Evolutionary conservation across 2,797 vertebrate species (phyloP).

Genomic region (Microhierax caerulescens): DNA sequence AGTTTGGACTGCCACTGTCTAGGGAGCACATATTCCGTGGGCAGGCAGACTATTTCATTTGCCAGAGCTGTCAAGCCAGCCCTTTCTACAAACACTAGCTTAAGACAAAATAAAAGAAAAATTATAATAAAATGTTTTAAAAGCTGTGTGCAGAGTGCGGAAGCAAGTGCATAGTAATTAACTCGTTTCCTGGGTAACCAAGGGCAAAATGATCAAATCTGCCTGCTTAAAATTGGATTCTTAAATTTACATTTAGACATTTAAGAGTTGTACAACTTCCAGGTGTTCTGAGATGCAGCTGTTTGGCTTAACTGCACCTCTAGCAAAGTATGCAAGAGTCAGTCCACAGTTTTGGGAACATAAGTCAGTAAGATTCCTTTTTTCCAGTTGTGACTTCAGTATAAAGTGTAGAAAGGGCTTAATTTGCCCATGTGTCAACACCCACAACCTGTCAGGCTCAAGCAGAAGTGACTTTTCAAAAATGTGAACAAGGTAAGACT

Average conservation of each 20-base stretch:
- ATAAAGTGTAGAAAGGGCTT: not conserved
- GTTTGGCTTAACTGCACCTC: not conserved
- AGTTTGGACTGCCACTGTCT: conserved; percentile 60
- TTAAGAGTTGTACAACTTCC: not conserved
- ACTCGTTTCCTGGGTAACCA: conserved; percentile 56
- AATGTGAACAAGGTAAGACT: not conserved
- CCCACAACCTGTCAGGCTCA: not conserved
- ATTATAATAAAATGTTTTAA: conserved; percentile 54
- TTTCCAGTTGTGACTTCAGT: not conserved
- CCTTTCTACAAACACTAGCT: conserved; percentile 48
- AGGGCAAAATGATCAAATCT: conserved; percentile 34
- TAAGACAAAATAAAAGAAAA: conserved; percentile 61
- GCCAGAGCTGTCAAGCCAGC: conserved; percentile 56
- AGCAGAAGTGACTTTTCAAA: not conserved
- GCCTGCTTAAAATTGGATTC: conserved; percentile 23
- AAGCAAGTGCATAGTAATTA: conserved; percentile 60
- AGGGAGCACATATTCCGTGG: conserved; percentile 48
- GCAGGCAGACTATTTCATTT: conserved; percentile 62
- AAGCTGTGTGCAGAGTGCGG: conserved; percentile 11
- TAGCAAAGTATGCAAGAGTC: not conserved
- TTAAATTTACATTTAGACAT: conserved; percentile 16
- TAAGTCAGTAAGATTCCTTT: not conserved
- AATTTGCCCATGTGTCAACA: not conserved
- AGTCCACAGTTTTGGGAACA: not conserved
- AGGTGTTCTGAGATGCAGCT: not conserved